A percentile compares a stretch with the other conserved stretches of the same genome.
Evolutionary conservation across 2,888 invertebrate species (phyloP).

Genomic region (Athrips mouffetella): DNA sequence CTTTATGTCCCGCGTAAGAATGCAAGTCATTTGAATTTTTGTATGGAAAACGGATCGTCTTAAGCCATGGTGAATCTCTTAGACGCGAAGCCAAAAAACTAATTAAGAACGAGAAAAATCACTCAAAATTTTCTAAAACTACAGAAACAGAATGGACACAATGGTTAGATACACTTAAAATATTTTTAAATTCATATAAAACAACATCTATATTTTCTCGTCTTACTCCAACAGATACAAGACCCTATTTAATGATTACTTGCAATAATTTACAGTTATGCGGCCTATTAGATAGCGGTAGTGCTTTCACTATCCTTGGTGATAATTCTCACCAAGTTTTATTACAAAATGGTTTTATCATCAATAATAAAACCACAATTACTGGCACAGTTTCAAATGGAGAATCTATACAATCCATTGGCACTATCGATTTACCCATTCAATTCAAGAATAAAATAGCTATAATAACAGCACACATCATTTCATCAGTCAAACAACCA

Average conservation of each 20-base stretch:
- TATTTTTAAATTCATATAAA: neutral
- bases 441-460: neutral
- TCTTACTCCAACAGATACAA: neutral
- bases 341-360: neutral
- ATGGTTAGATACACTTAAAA: neutral
- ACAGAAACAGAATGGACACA: neutral
- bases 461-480: neutral
- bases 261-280: neutral
- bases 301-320: neutral
- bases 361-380: neutral
- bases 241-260: neutral
- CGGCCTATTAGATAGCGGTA: constrained; percentile 1
- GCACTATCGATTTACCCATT: neutral
- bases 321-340: neutral
- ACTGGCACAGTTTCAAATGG: neutral
- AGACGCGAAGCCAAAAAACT: neutral
- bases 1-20: too few species aligned
- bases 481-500: neutral
- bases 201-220: neutral
- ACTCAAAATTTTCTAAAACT: neutral
- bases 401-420: neutral
- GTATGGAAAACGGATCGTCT: too few species aligned
- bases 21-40: too few species aligned
- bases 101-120: neutral
- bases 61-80: too few species aligned